Percentiles rank a stretch among this genome's conserved stretches.
phyloP scores from a whole-genome alignment of 2,797 vertebrate species.

The Kryptolebias ocellatus region DNA sequence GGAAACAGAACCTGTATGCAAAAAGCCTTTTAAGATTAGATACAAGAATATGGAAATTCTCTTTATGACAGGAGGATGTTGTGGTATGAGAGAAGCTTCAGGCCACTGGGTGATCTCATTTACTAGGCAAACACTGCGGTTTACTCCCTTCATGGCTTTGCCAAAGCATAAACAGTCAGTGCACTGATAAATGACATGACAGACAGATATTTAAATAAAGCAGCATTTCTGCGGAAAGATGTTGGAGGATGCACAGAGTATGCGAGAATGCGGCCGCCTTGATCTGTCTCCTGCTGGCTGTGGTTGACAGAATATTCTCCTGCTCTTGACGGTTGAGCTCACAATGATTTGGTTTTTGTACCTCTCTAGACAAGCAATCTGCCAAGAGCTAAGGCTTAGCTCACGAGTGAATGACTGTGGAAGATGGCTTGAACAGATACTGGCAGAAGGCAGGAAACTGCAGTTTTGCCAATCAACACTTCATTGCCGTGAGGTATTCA shows the following conservation, averaged over 20 bases:
- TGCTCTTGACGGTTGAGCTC: constrained; percentile 67
- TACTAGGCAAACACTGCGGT: constrained; percentile 77
- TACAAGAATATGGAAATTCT: constrained; percentile 75
- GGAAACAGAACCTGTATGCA: constrained; percentile 78
- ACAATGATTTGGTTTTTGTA: constrained; percentile 68
- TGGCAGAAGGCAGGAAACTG: constrained; percentile 68
- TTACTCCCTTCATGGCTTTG: constrained; percentile 62
- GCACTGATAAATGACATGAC: constrained; percentile 60
- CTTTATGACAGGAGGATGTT: constrained; percentile 35
- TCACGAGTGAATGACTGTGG: constrained; percentile 67
- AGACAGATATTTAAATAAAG: constrained; percentile 70
- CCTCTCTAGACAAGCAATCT: constrained; percentile 69
- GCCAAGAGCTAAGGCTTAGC: constrained; percentile 63
- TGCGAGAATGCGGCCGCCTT: constrained; percentile 47
- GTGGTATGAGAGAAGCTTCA: constrained; percentile 54
- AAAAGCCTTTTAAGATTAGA: constrained; percentile 77
- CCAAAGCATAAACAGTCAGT: constrained; percentile 70
- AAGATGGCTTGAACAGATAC: constrained; percentile 76
- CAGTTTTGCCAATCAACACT: constrained; percentile 72
- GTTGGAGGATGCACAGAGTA: constrained; percentile 53
- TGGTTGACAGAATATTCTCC: constrained; percentile 67
- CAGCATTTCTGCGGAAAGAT: constrained; percentile 53
- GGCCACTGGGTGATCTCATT: constrained; percentile 74
- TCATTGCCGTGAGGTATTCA: constrained; percentile 67
- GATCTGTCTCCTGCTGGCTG: constrained; percentile 63